These are phyloP conservation scores for Heloderma charlesbogerti DNA, from an alignment of 2,113 vertebrate species.

Conservation along the genomic window DNA sequence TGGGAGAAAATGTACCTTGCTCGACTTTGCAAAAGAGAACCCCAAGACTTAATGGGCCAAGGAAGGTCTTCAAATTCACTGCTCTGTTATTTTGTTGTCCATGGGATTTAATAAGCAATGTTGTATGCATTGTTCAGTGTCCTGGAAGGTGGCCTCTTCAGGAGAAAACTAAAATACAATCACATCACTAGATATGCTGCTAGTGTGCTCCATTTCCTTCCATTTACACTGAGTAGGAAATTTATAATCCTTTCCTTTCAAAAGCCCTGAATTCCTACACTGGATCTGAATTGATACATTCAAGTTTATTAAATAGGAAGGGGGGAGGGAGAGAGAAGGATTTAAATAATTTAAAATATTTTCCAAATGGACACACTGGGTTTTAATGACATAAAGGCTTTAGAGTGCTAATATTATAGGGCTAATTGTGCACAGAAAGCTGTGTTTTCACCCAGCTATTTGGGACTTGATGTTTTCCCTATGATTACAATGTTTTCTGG, in stretches of 20 bases:
- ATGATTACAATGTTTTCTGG: not conserved
- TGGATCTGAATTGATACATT: slow-evolving; percentile 51
- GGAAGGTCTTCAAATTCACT: slow-evolving; percentile 57
- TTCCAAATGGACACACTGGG: slow-evolving; percentile 50
- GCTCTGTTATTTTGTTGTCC: slow-evolving; percentile 68
- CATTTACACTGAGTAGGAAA: not conserved
- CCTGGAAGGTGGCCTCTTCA: slow-evolving; percentile 41
- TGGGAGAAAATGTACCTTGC: slow-evolving; percentile 55
- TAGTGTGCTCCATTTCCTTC: slow-evolving; percentile 40
- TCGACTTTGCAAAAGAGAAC: slow-evolving; percentile 65
- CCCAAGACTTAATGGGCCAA: slow-evolving; percentile 66
- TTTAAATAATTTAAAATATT: slow-evolving; percentile 54
- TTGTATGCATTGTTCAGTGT: slow-evolving; percentile 49
- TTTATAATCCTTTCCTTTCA: slow-evolving; percentile 66
- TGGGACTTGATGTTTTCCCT: not conserved
- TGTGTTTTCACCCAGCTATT: not conserved
- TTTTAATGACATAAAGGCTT: slow-evolving; percentile 42
- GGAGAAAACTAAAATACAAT: slow-evolving; percentile 57
- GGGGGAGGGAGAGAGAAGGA: not conserved
- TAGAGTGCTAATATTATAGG: not conserved
- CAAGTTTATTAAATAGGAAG: slow-evolving; percentile 51
- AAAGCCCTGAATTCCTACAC: slow-evolving; percentile 33
- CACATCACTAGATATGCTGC: slow-evolving; percentile 41
- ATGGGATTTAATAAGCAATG: slow-evolving; percentile 63
- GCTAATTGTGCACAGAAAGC: not conserved